Evolutionary conservation across 1,140 invertebrate species (phyloP).

Genomic region (Drosophila sturtevanti): DNA sequence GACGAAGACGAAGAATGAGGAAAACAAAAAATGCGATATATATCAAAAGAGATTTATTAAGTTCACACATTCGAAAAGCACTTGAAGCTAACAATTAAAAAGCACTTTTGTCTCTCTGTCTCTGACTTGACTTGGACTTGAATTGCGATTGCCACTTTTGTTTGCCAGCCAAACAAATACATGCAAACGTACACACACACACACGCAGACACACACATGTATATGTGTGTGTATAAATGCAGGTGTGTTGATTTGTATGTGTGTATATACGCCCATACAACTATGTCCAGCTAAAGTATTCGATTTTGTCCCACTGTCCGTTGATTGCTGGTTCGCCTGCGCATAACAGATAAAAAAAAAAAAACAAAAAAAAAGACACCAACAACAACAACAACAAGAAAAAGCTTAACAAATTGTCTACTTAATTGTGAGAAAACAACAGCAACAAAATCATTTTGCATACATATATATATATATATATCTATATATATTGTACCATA

Average conservation of each 20-base stretch:
- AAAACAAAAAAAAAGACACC: constrained; percentile 21
- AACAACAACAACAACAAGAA: constrained; percentile 30
- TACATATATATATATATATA: constrained; percentile 12
- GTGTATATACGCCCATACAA: constrained; percentile 48
- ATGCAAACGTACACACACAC: too few relatives aligned
- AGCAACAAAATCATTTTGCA: constrained; percentile 26
- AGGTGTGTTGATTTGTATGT: constrained; percentile 17
- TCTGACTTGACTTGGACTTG: constrained; percentile 36
- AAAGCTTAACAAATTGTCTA: constrained; percentile 36
- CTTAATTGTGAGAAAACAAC: constrained; percentile 76
- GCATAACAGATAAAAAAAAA: constrained; percentile 37
- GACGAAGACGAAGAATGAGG: constrained; percentile 42
- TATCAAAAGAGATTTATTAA: constrained; percentile 68
- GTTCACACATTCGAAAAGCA: constrained; percentile 77
- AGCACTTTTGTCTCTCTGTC: constrained; percentile 57
- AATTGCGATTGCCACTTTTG: constrained; percentile 61
- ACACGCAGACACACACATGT: constrained; percentile 18
- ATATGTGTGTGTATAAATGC: constrained; percentile 18
- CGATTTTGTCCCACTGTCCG: constrained; percentile 9
- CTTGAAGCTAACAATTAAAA: constrained; percentile 79
- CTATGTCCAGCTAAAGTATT: constrained; percentile 20
- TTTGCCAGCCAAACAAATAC: constrained; percentile 19
- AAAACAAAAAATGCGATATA: constrained; percentile 31
- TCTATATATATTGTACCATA: constrained; percentile 19
- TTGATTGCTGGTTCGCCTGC: constrained; percentile 68